phyloP scores from a whole-genome alignment of 2,797 vertebrate species.

The Mallotus villosus region DNA sequence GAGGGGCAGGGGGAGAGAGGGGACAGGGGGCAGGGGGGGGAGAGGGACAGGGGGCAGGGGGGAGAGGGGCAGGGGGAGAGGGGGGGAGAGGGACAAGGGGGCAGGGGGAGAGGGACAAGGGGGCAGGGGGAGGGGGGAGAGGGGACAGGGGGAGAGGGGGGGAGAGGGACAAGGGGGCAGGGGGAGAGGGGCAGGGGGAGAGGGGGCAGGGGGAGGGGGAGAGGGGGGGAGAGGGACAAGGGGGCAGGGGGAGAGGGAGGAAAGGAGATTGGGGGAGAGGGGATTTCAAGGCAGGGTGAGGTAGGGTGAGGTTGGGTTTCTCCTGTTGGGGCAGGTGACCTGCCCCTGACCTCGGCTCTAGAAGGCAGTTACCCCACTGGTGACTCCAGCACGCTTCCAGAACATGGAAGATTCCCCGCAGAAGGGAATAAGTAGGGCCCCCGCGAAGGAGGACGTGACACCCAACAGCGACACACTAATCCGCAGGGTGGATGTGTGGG shows the following conservation, averaged over 20 bases:
- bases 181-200: not conserved
- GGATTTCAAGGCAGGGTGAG: conserved; percentile 16
- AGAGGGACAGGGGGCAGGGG: not conserved
- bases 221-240: too few relatives aligned
- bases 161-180: not conserved
- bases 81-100: not conserved
- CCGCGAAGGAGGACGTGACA: conserved; percentile 54
- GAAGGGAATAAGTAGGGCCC: conserved; percentile 42
- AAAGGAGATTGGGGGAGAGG: conserved; percentile 9
- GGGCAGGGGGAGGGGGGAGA: not conserved
- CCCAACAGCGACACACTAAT: conserved; percentile 56
- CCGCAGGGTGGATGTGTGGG: conserved; percentile 42
- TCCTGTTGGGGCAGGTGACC: conserved; percentile 63
- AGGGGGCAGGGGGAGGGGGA: not conserved
- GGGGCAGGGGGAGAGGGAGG: conserved; percentile 8
- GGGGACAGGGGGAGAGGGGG: not conserved
- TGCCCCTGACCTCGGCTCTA: conserved; percentile 61
- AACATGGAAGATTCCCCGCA: conserved; percentile 56
- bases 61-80: not conserved
- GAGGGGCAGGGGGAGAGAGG: conserved; percentile 7
- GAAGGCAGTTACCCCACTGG: conserved; percentile 60
- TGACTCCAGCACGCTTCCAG: conserved; percentile 58
- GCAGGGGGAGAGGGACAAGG: conserved; percentile 22
- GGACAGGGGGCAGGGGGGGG: too few relatives aligned
- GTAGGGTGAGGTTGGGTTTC: conserved; percentile 26